phyloP scores from a whole-genome alignment of 2,797 vertebrate species.

The Heteromormyrus szaboi region DNA sequence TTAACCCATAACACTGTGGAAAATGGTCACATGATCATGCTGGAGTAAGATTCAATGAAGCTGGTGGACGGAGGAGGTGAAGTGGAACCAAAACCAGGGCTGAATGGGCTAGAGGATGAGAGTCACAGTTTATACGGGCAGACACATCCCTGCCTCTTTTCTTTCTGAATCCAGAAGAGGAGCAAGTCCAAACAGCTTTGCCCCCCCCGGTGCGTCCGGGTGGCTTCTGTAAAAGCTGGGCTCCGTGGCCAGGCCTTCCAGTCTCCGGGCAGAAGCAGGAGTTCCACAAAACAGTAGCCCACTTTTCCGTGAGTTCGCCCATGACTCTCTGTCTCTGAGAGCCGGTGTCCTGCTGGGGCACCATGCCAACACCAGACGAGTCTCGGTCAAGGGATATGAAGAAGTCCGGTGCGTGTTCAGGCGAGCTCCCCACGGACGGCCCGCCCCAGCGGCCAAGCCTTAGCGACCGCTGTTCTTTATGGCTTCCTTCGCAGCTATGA shows the following conservation, averaged over 20 bases:
- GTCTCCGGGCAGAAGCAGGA: not conserved
- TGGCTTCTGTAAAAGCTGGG: conserved; percentile 10
- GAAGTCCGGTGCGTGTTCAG: not conserved
- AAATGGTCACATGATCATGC: conserved; percentile 22
- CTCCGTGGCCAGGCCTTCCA: not conserved
- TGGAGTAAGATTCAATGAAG: conserved; percentile 7
- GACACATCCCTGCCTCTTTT: not conserved
- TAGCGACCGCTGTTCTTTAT: conserved; percentile 95
- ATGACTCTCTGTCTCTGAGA: conserved; percentile 34
- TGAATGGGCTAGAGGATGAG: not conserved
- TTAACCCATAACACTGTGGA: not conserved
- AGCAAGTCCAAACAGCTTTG: not conserved
- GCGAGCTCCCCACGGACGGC: not conserved
- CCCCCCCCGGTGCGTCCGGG: not conserved
- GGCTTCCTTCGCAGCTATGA: conserved; percentile 82
- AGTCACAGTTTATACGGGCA: not conserved
- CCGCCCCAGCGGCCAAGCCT: not conserved
- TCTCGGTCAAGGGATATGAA: conserved; percentile 8
- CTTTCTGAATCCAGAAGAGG: conserved; percentile 11
- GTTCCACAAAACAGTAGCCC: conserved; percentile 27
- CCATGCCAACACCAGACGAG: conserved; percentile 42
- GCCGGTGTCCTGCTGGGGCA: conserved; percentile 47
- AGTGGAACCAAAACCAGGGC: not conserved
- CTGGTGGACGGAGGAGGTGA: not conserved
- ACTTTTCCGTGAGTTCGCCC: not conserved